These are phyloP conservation scores for Sarcophaga peregrina DNA, from an alignment of 1,140 invertebrate species.

Conservation along the genomic window DNA sequence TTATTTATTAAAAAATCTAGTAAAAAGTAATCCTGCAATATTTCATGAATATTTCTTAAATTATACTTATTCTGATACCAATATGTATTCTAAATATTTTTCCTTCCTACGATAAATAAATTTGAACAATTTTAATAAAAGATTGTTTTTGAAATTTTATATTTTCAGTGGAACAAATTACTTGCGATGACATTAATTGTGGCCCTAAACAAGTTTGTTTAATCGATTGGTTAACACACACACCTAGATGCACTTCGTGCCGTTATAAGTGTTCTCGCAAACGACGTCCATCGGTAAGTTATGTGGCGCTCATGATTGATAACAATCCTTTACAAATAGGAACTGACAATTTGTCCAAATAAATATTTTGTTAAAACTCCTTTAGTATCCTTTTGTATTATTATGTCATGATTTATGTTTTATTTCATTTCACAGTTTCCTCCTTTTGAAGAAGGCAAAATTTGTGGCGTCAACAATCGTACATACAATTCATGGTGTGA, in stretches of 20 bases:
- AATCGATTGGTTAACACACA: slow-evolving; percentile 75
- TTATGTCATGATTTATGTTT: not conserved
- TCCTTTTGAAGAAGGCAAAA: slow-evolving; percentile 54
- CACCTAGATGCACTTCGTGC: slow-evolving; percentile 83
- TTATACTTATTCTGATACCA: too few species aligned
- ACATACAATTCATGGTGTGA: slow-evolving; percentile 91
- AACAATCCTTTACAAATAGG: not conserved
- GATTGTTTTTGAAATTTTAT: not conserved
- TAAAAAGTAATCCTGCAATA: too few species aligned
- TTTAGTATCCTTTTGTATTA: too few species aligned
- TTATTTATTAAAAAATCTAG: too few species aligned
- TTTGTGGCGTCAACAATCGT: slow-evolving; percentile 86
- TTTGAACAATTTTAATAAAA: too few species aligned
- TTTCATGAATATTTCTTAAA: too few species aligned
- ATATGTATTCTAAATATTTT: too few species aligned
- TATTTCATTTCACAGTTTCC: slow-evolving; percentile 33
- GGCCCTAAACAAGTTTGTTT: slow-evolving; percentile 81
- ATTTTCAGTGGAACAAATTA: slow-evolving; percentile 72
- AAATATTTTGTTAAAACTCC: too few species aligned
- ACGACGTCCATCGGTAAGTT: slow-evolving; percentile 56
- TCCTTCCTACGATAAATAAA: too few species aligned
- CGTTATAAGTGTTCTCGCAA: slow-evolving; percentile 67
- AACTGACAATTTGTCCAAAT: too few species aligned
- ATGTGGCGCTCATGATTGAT: not conserved
- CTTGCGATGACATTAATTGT: slow-evolving; percentile 80